Conservation (phyloP, 2,888 invertebrate species). For the Pseudolycoriella hygida region DNA sequence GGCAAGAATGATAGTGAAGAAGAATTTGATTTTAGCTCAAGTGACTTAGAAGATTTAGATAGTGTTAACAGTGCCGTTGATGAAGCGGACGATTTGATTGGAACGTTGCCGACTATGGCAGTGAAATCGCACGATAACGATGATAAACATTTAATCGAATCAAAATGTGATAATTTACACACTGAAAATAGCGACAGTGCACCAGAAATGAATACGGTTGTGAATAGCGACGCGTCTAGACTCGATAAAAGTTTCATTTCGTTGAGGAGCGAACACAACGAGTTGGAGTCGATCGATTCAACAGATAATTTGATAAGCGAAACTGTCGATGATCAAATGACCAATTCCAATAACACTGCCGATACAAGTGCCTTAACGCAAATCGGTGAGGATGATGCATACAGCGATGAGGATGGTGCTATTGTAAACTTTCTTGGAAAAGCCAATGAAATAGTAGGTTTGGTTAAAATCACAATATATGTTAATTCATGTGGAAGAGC, state of each 20-base stretch:
- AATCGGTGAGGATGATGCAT: too few relatives aligned
- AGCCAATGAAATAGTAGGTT: conserved; percentile 23
- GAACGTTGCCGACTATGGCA: too few relatives aligned
- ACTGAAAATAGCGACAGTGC: neutral
- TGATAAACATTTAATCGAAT: neutral
- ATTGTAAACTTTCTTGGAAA: conserved; percentile 23
- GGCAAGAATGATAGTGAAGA: conserved; percentile 13
- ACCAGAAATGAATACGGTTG: neutral
- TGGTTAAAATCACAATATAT: conserved; percentile 2
- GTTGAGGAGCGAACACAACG: neutral
- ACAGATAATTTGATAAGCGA: neutral
- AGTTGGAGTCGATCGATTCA: neutral
- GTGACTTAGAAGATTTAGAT: conserved; percentile 17
- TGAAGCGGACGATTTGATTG: too few relatives aligned
- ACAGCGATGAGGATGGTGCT: conserved; percentile 15
- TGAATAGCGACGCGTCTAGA: neutral
- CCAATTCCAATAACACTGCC: too few relatives aligned
- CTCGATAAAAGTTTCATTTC: neutral
- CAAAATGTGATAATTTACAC: neutral
- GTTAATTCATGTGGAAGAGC: too few relatives aligned
- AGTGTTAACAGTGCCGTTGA: conserved; percentile 6
- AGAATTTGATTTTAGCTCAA: conserved; percentile 21
- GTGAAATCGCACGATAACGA: neutral
- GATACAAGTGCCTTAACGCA: too few relatives aligned
- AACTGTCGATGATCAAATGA: neutral